Evolutionary conservation across 2,797 vertebrate genomes (phyloP), one percentile per base, ranked within the genome.

Genomic region (Lepilemur ruficaudatus): DNA sequence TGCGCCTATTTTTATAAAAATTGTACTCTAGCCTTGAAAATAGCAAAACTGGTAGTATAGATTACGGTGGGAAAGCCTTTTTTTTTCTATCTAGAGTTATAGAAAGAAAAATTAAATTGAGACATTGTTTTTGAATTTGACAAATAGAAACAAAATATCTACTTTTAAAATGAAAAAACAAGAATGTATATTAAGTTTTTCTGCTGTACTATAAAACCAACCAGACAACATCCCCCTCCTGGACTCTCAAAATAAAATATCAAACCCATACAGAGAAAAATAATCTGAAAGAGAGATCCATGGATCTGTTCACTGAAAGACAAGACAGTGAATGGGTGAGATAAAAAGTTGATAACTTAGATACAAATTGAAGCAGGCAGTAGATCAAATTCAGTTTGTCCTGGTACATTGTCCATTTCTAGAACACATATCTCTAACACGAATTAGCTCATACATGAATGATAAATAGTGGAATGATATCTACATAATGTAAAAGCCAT

Each of bases 71-170:
- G 7, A 28, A 81, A 93, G 5, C 48, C 79, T 70, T 88, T 83
- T 61, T 65, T 93, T 82, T 61, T 52, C 43, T 94, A 5, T 70
- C 4, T 78, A 28, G 28, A 89, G 13, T 12, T 82, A 32, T 43
- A 48, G 17, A 90, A 82, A 83, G 11, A 94, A 97, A 82, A 92
- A 92, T 46, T 76, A 92, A 91, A 67, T 78, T 61, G 35, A 88
- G n/a, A 85, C 28, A 43, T 76, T 84, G 18, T 43, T 95, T 94
- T 84, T 59, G 30, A 88, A 46, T 81, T 75, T 92, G 57, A 75
- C 32, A 41, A 83, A 81, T 41, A 81, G 52, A 81, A 85, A 65
- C 59, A 10, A 91, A 95, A 48, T 89, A 52, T 86, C 28, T 11
- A 43, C 7, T 89, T 94, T 91, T 81, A 76, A 92, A 96, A 89